Evolutionary conservation across 2,113 vertebrate genomes (phyloP).

Genomic region (Theristicus caerulescens): DNA sequence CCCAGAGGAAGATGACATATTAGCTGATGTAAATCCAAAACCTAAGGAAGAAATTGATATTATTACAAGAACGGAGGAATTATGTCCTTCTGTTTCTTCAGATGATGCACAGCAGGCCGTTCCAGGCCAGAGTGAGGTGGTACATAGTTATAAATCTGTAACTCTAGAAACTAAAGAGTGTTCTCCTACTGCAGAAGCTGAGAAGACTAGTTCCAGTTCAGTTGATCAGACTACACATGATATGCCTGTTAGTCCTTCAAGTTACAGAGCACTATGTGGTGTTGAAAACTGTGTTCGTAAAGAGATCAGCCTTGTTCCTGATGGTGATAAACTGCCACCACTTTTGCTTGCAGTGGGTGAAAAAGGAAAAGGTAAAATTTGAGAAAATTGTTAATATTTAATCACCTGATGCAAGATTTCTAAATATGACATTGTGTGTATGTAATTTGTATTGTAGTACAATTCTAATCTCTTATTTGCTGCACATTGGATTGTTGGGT

Average conservation of each 20-base stretch:
- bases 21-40: conserved; percentile 22
- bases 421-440: background rate
- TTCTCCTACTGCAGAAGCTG: conserved; percentile 6
- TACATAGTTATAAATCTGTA: background rate
- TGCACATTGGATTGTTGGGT: background rate
- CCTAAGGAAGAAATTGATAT: background rate
- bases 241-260: conserved; percentile 66
- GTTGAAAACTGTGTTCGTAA: conserved; percentile 75
- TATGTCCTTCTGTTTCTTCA: background rate
- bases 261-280: conserved; percentile 80
- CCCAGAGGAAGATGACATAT: background rate
- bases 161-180: background rate
- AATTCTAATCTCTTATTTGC: background rate
- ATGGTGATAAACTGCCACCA: conserved; percentile 83
- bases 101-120: background rate
- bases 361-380: conserved; percentile 78
- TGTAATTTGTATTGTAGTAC: background rate
- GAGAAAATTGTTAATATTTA: background rate
- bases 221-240: background rate
- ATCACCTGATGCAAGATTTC: background rate
- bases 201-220: background rate
- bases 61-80: background rate
- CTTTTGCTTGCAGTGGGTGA: conserved; percentile 79
- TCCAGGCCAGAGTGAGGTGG: background rate
- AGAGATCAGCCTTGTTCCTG: conserved; percentile 82